Evolutionary conservation across 2,797 vertebrate genomes (phyloP).

Genomic region (Phalloptychus januarius): DNA sequence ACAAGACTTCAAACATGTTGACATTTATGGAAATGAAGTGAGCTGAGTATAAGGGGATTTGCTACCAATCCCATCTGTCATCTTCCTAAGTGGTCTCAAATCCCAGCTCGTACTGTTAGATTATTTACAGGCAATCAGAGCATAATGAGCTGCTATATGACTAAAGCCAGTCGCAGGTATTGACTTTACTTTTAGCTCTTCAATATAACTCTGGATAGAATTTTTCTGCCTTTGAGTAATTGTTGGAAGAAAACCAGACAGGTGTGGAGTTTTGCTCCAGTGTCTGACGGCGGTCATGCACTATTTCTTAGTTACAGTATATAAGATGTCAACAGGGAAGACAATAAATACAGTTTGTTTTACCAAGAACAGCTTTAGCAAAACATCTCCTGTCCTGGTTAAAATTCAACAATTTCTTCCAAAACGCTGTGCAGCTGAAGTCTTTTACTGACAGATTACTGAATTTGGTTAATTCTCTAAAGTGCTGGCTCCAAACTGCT

Average conservation of each 20-base stretch:
- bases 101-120: conserved; percentile 55
- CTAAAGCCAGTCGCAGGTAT: conserved; percentile 39
- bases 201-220: conserved; percentile 3
- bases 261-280: background rate
- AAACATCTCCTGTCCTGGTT: background rate
- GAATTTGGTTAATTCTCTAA: conserved; percentile 7
- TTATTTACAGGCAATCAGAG: conserved; percentile 56
- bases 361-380: background rate
- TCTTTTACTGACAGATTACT: background rate
- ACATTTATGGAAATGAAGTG: conserved; percentile 74
- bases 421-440: background rate
- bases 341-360: background rate
- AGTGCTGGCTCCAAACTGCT: conserved; percentile 17
- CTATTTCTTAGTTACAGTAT: background rate
- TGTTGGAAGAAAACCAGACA: conserved; percentile 2
- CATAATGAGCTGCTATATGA: conserved; percentile 48
- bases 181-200: conserved; percentile 33
- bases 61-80: conserved; percentile 75
- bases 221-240: background rate
- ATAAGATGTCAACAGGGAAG: background rate
- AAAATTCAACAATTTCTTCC: background rate
- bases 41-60: conserved; percentile 73
- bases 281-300: background rate
- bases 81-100: conserved; percentile 74
- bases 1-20: conserved; percentile 50